Percentiles rank a stretch among this genome's conserved stretches.
phyloP scores from a whole-genome alignment of 2,113 vertebrate genomes.

The Antigone vipio region DNA sequence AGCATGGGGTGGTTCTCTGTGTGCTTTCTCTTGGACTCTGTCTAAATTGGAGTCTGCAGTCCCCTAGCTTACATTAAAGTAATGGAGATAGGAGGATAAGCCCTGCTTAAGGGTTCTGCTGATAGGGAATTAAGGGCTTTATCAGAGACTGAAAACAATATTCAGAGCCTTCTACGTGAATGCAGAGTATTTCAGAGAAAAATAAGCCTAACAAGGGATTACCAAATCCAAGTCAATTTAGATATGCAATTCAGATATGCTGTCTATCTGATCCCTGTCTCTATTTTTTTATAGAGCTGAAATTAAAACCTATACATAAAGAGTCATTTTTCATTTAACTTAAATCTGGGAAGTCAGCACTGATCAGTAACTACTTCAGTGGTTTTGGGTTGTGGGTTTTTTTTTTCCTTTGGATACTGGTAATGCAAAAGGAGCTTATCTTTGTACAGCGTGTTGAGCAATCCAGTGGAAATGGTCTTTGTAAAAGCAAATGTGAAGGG shows the following conservation, averaged over 20 bases:
- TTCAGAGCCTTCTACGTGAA: background rate
- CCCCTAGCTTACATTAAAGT: background rate
- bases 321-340: background rate
- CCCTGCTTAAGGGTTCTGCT: background rate
- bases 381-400: background rate
- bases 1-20: fast-evolving
- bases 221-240: background rate
- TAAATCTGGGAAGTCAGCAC: background rate
- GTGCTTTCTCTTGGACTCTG: background rate
- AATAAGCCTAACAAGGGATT: constrained; percentile 2
- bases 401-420: background rate
- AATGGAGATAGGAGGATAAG: background rate
- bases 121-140: background rate
- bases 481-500: background rate
- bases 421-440: background rate
- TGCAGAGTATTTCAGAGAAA: background rate
- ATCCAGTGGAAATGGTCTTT: background rate
- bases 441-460: background rate
- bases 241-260: background rate
- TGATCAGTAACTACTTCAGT: background rate
- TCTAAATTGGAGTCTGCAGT: background rate
- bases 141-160: background rate
- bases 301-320: background rate
- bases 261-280: background rate
- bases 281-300: background rate